Evolutionary conservation across 1,140 invertebrate genomes (phyloP).

Genomic region (Kradibia gibbosae): DNA sequence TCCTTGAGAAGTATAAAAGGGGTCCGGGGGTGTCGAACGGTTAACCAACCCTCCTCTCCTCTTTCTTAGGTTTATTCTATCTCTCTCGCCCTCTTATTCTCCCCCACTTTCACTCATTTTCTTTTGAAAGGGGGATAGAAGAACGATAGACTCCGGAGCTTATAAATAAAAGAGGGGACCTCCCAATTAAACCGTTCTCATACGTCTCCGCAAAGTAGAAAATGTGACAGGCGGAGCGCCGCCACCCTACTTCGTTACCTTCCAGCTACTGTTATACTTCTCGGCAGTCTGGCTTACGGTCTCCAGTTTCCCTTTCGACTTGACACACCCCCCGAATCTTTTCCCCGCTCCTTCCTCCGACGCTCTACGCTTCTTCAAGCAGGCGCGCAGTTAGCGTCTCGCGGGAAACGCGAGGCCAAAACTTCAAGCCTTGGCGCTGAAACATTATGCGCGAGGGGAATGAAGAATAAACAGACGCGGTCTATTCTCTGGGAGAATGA

Average conservation of each 20-base stretch:
- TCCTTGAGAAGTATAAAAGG: not conserved
- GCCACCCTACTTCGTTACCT: conserved; percentile 51
- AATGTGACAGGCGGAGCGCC: conserved; percentile 62
- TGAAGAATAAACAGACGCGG: not conserved
- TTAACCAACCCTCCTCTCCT: not conserved
- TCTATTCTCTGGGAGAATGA: not conserved
- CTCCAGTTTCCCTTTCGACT: conserved; percentile 46
- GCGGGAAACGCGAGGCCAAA: conserved; percentile 20
- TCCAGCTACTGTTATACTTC: conserved; percentile 7
- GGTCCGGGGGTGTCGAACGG: conserved; percentile 51
- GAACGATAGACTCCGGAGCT: conserved; percentile 66
- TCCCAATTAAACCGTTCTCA: conserved; percentile 69
- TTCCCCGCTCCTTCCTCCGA: not conserved
- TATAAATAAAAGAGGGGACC: conserved; percentile 69
- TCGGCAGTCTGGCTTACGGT: conserved; percentile 19
- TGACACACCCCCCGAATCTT: conserved; percentile 11
- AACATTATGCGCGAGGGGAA: not conserved
- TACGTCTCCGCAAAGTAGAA: conserved; percentile 70
- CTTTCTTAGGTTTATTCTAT: not conserved
- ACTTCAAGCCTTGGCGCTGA: not conserved
- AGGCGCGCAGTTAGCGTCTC: not conserved
- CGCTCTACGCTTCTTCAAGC: not conserved
- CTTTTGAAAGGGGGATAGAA: not conserved
- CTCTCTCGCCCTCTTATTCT: conserved; percentile 24
- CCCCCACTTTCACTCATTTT: conserved; percentile 10